phyloP scores from a whole-genome alignment of 2,888 invertebrate species.

The Merodon equestris region DNA sequence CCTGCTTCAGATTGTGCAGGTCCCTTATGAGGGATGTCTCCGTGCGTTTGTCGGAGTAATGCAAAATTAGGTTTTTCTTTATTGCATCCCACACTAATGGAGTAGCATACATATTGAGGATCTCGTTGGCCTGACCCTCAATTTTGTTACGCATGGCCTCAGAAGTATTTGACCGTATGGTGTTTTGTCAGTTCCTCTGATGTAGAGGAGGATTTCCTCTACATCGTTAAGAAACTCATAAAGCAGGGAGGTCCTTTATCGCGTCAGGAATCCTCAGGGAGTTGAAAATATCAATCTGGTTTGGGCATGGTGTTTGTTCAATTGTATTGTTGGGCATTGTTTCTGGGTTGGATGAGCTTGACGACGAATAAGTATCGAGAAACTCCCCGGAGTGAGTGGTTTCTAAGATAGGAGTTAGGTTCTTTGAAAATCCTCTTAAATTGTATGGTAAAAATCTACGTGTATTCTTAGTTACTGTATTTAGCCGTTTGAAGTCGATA shows the following conservation, averaged over 20 bases:
- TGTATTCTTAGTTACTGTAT: too few species aligned
- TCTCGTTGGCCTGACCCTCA: constrained; percentile 29
- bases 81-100: constrained; percentile 50
- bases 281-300: constrained; percentile 25
- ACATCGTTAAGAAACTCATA: constrained; percentile 44
- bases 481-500: too few species aligned
- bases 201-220: constrained; percentile 43
- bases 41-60: constrained; percentile 64
- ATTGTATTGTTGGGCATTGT: too few species aligned
- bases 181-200: constrained; percentile 35
- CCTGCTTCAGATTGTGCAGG: constrained; percentile 51
- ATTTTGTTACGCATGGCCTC: constrained; percentile 48
- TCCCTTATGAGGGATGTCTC: constrained; percentile 24
- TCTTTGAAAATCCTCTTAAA: too few species aligned
- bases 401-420: too few species aligned
- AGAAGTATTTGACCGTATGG: constrained; percentile 45
- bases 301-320: too few species aligned
- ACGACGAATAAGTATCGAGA: too few species aligned
- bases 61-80: constrained; percentile 56
- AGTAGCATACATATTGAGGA: constrained; percentile 31
- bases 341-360: too few species aligned
- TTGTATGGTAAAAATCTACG: too few species aligned
- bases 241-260: constrained; percentile 39
- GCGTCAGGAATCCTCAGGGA: constrained; percentile 39
- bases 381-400: too few species aligned